Evolutionary conservation across 2,113 vertebrate genomes (phyloP).

Genomic region (Myiagra hebetior): DNA sequence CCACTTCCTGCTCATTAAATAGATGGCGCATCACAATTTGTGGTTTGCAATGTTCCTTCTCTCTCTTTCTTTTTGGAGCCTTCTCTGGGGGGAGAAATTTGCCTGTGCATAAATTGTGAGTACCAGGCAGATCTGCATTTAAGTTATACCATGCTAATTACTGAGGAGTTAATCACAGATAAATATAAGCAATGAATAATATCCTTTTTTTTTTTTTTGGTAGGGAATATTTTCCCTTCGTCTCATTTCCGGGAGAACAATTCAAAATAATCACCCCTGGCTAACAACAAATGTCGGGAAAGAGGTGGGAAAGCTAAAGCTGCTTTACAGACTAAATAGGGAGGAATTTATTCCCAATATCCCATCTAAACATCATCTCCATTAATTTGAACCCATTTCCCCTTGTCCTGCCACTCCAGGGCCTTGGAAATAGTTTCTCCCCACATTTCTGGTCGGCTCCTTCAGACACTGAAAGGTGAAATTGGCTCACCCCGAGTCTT

Average conservation of each 20-base stretch:
- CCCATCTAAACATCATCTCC: not conserved
- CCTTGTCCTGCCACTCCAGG: not conserved
- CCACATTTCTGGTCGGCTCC: not conserved
- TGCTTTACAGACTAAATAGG: not conserved
- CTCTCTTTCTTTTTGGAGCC: not conserved
- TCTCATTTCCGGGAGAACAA: not conserved
- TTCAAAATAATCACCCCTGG: not conserved
- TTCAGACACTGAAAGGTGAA: not conserved
- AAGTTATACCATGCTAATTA: not conserved
- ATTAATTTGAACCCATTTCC: not conserved
- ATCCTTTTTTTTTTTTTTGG: not conserved
- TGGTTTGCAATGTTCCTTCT: not conserved
- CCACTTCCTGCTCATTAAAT: conserved; percentile 30
- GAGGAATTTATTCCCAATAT: not conserved
- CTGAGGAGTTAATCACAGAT: not conserved
- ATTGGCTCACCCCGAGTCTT: not conserved
- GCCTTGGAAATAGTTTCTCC: not conserved
- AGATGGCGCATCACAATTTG: not conserved
- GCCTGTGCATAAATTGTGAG: not conserved
- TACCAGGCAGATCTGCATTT: not conserved
- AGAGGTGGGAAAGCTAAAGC: not conserved
- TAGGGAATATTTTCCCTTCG: not conserved
- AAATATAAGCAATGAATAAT: not conserved
- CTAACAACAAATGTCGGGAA: fast-evolving
- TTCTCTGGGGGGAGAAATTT: not conserved